Base-by-base conservation (phyloP, 2,113 vertebrate genomes). In the Mirza zaza region DNA sequence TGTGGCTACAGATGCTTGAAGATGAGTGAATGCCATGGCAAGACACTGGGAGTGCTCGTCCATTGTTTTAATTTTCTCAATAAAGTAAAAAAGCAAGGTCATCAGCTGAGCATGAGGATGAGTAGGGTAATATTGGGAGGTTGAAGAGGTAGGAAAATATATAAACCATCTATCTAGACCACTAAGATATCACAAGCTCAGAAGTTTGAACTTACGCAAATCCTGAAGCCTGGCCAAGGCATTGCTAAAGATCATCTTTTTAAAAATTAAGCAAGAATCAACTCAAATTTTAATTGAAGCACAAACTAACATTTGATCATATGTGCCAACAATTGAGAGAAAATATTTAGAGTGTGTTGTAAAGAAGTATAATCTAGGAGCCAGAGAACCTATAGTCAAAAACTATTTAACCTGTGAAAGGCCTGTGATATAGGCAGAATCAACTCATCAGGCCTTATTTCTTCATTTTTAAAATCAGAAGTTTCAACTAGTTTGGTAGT, bases 11-110 rank as follows among this genome's bases (percentile, higher is more conserved):
- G 57, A 5, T 48, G n/a, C 61, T 52, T 15, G 21, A 1, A 17
- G 3, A 39, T 42, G 3, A 36, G 2, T 23, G 9, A 12, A 11
- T 9, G 13, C 21, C 8, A 4, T 70, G 18, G 27, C 3, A 9
- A 23, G 15, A 48, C 14, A 18, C 21, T 2, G 1, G 17, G 2
- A 2, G 23, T 7, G 29, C 80, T 36, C 20, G 34, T 50, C 13
- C 23, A 17, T 57, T 10, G 3, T 11, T 91, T 55, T 84, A 34
- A 55, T 65, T 67, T 89, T 34, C 32, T 88, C 34, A 82, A 15
- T 45, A 39, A 77, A 87, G 32, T 65, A 21, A 3, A 91, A 29
- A 83, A 45, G 0, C 20, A n/a, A 55, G 14, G 14, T 48, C 42
- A 77, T 23, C 42, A 39, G 4, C n/a, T 68, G 34, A 91, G 59